Base-by-base conservation (phyloP, 2,888 invertebrate species). In the Platypus cylindrus region DNA sequence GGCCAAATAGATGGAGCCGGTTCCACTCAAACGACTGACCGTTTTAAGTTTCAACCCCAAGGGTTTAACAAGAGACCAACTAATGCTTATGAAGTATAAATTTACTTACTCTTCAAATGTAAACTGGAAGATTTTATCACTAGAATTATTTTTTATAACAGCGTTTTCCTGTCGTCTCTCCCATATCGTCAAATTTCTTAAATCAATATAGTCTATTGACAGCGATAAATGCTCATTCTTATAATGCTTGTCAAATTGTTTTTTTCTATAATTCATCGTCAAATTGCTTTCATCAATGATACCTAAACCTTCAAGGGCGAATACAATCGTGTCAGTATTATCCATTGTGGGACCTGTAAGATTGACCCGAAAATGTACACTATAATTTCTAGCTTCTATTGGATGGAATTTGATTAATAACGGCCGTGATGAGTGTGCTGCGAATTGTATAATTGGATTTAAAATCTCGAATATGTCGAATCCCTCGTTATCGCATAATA, bases 371-470 rank as follows among this genome's bases (percentile, higher is more conserved):
- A 40, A 15, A 14, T 32, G 41, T 49, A 64, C 60, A 35, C 52
- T 30, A 40, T 60, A 58, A 8, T 13, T 38, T 37, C 55, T 58
- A 17, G 47, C 48, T 47, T 54, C 53, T 16, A 61, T 55, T 4
- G 65, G 65, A 28, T 52, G 53, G 47, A 65, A 66, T 44, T 52
- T 56, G 18, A 66, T 52, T 30, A 65, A 38, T 16, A 67, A 34
- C 2, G 62, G 52, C 25, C 48, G 37, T 1, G 49, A 35, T 23
- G 48, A 42, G 20, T 47, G 45, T n/a, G 56, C 46, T 25, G 39
- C 32, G 3, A 63, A 43, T 5, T 42, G 38, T 12, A 58, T 61
- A 14, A 35, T 20, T 13, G 58, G 53, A 47, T 59, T 62, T 20
- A 58, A 16, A 38, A 60, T 63, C 17, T 52, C 45, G 22, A 65